Evolutionary conservation across 2,888 invertebrate genomes (phyloP), one percentile per base, ranked within the genome.

Genomic region (Trichogramma dendrolimi): DNA sequence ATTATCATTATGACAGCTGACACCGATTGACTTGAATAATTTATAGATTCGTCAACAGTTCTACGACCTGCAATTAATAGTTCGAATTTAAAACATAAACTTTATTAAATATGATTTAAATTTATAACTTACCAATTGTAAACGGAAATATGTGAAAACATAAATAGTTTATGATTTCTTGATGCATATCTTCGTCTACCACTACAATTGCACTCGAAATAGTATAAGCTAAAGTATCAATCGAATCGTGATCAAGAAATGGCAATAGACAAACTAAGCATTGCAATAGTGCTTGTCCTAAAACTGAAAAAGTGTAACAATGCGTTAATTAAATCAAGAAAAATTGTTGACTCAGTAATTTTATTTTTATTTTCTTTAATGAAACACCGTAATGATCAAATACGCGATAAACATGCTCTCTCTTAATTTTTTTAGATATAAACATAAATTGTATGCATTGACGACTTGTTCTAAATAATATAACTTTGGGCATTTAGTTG

Each of bases 1-100:
- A 97, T 92, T 88, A 96, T 91, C 92, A 97, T 96, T 64, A 98
- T 87, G 61, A 98, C 93, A 44, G 96, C 92, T 0, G 95, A 90
- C 4, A 93, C 89, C 3, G 92, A 92, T 74, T 92, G 91, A 64
- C 90, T 90, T 8, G 91, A 90, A 70, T 89, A 89, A 70, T 87
- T 89, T 73, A n/a, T n/a, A 14, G 14, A 14, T 14, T 14, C 14
- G 14, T 14, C 14, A 14, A 14, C 14, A 14, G 14, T 14, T 14
- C 14, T 14, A 14, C 14, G 14, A 14, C 14, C 14, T 14, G 14
- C 14, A 14, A 14, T 14, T 14, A 14, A 14, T 14, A 14, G 14
- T 14, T 14, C 2, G 14, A n/a, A 14, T 1, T 14, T 14, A n/a
- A 14, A 14, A 14, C 14, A 14, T 14, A 14, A 14, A 14, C 2